These are phyloP conservation scores for Seriola aureovittata DNA, from an alignment of 2,113 vertebrate genomes.

Conservation along the genomic window DNA sequence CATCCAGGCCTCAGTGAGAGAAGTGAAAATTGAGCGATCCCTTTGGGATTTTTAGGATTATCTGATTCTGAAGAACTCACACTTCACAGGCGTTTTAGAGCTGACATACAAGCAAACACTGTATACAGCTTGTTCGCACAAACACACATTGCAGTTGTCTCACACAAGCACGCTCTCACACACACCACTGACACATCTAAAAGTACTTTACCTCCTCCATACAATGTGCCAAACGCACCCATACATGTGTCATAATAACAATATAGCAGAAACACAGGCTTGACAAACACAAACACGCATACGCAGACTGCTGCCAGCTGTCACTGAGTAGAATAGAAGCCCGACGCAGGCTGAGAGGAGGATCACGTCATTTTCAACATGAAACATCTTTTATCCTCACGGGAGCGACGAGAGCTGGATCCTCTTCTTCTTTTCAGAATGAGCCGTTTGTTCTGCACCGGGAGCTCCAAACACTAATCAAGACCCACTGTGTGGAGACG, in stretches of 20 bases:
- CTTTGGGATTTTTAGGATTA: too few species aligned
- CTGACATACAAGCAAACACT: too few species aligned
- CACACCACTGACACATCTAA: neutral
- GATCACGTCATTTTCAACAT: slow-evolving; percentile 2
- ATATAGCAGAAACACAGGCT: slow-evolving; percentile 6
- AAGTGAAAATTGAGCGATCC: too few species aligned
- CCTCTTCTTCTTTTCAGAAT: slow-evolving; percentile 22
- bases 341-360: slow-evolving; percentile 7
- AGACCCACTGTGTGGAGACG: slow-evolving; percentile 14
- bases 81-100: too few species aligned
- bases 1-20: too few species aligned
- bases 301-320: slow-evolving; percentile 42
- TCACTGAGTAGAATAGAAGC: slow-evolving; percentile 18
- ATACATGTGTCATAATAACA: slow-evolving; percentile 29
- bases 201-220: neutral
- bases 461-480: slow-evolving; percentile 52
- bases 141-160: too few species aligned
- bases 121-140: too few species aligned
- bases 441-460: neutral
- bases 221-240: neutral
- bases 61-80: too few species aligned
- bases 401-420: slow-evolving; percentile 11
- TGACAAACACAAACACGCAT: too few species aligned
- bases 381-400: slow-evolving; percentile 50
- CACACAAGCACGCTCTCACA: too few species aligned